Evolutionary conservation across 2,888 invertebrate genomes (phyloP).

Genomic region (Pandemis corylana): DNA sequence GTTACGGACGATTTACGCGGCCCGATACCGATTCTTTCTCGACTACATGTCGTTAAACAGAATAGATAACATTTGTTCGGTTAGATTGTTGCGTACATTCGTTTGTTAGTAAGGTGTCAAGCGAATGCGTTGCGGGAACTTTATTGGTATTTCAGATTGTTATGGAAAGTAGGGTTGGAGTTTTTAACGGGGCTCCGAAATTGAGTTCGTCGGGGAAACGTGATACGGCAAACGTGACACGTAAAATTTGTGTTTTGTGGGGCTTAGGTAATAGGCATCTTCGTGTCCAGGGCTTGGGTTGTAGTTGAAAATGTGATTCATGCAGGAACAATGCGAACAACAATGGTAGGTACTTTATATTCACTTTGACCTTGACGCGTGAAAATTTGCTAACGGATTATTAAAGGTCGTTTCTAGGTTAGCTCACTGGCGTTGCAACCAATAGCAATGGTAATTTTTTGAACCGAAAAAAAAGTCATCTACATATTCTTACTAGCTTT

Average conservation of each 20-base stretch:
- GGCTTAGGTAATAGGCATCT: neutral
- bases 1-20: constrained; percentile 62
- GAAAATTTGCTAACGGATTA: no score
- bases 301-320: no score
- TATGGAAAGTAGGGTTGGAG: constrained; percentile 11
- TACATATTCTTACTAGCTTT: no score
- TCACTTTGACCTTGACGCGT: no score
- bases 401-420: no score
- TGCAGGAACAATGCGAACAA: no score
- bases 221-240: neutral
- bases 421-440: no score
- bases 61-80: constrained; percentile 57
- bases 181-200: neutral
- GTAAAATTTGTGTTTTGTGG: neutral
- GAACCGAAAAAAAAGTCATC: no score
- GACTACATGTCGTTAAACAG: constrained; percentile 59
- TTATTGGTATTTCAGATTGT: constrained; percentile 37
- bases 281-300: no score
- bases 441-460: no score
- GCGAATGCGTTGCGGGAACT: constrained; percentile 34
- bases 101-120: constrained; percentile 41
- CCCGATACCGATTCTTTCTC: constrained; percentile 61
- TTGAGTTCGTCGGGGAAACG: neutral
- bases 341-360: no score
- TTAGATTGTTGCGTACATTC: constrained; percentile 34